phyloP scores from a whole-genome alignment of 2,888 invertebrate species.

The Drosophila vallismaia region DNA sequence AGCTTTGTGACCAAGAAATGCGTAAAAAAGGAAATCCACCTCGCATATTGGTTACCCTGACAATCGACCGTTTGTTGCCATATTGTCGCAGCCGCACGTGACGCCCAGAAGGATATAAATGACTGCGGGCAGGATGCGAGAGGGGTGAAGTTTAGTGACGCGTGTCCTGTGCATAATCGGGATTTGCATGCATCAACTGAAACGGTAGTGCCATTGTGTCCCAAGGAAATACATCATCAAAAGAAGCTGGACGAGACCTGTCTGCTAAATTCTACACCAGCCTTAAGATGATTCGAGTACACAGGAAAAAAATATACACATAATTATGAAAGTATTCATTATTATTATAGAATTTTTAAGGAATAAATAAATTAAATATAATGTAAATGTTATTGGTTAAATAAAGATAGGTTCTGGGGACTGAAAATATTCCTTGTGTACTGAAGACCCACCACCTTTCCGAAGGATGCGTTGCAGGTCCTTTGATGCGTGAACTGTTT shows the following conservation, averaged over 20 bases:
- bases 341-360: too few relatives aligned
- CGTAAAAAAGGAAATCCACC: constrained; percentile 31
- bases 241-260: constrained; percentile 26
- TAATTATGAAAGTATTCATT: neutral
- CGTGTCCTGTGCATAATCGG: constrained; percentile 75
- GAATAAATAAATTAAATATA: too few relatives aligned
- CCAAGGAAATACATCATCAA: constrained; percentile 56
- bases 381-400: too few relatives aligned
- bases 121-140: constrained; percentile 16
- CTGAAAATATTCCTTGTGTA: neutral
- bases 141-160: constrained; percentile 55
- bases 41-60: constrained; percentile 57
- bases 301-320: neutral
- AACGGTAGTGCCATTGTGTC: constrained; percentile 58
- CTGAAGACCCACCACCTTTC: constrained; percentile 22
- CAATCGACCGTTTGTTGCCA: constrained; percentile 62
- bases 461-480: constrained; percentile 63
- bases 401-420: too few relatives aligned
- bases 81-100: constrained; percentile 72
- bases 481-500: constrained; percentile 71
- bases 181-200: constrained; percentile 77
- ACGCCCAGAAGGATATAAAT: constrained; percentile 37
- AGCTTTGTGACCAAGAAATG: constrained; percentile 23
- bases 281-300: neutral
- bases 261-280: constrained; percentile 4